Evolutionary conservation across 2,113 vertebrate species (phyloP).

Genomic region (Ciconia stormi): DNA sequence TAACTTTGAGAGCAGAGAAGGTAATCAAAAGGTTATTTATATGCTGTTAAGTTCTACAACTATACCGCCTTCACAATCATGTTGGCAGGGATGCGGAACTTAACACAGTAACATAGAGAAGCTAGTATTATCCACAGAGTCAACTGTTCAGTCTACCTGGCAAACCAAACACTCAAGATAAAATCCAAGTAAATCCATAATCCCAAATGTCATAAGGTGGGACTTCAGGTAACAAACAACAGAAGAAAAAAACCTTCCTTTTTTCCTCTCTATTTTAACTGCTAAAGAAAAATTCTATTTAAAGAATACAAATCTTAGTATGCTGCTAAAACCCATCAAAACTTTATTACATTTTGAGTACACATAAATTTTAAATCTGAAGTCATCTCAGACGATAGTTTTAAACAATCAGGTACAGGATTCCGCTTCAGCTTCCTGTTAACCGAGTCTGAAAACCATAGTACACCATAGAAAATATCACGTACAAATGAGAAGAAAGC

Average conservation of each 20-base stretch:
- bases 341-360: not conserved
- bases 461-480: not conserved
- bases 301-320: not conserved
- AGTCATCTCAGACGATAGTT: not conserved
- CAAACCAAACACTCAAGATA: not conserved
- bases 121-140: not conserved
- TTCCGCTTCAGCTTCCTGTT: not conserved
- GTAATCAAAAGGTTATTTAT: slow-evolving; percentile 21
- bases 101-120: not conserved
- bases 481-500: not conserved
- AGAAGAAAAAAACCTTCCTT: not conserved
- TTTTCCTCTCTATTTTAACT: not conserved
- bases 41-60: not conserved
- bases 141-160: not conserved
- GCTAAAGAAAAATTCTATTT: not conserved
- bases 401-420: not conserved
- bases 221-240: not conserved
- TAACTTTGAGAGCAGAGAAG: not conserved
- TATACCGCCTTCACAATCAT: not conserved
- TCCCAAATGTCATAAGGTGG: not conserved
- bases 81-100: not conserved
- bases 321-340: not conserved
- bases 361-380: not conserved
- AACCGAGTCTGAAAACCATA: not conserved
- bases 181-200: not conserved